These are phyloP conservation scores for Nothocercus nigrocapillus DNA, from an alignment of 2,113 vertebrate genomes.

Conservation along the genomic window DNA sequence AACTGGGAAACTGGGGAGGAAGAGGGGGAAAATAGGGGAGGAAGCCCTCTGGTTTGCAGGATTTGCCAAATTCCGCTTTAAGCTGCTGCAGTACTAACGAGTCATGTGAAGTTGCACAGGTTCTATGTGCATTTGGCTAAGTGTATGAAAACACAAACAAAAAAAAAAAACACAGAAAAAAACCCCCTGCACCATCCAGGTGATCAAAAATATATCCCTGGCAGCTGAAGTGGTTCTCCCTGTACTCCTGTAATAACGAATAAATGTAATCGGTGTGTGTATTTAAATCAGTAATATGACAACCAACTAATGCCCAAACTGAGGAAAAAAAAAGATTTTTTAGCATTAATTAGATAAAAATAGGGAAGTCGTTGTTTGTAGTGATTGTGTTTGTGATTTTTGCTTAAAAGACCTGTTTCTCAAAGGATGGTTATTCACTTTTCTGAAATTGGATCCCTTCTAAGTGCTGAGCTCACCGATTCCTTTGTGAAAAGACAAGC, in stretches of 20 bases:
- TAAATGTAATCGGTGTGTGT: neutral
- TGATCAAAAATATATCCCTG: neutral
- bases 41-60: neutral
- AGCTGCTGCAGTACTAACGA: neutral
- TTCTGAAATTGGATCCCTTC: neutral
- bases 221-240: neutral
- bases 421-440: neutral
- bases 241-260: neutral
- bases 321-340: too few relatives aligned
- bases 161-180: neutral
- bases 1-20: neutral
- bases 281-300: neutral
- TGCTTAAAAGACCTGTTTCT: neutral
- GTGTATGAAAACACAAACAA: too few relatives aligned
- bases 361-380: neutral
- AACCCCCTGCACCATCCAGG: neutral
- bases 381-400: rapidly evolving
- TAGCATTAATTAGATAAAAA: neutral
- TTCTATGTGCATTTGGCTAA: neutral
- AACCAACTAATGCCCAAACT: neutral
- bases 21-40: neutral
- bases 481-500: neutral
- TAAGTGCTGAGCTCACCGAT: neutral
- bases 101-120: neutral
- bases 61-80: neutral